Evolutionary conservation across 2,113 vertebrate species (phyloP).

Genomic region (Peromyscus californicus): DNA sequence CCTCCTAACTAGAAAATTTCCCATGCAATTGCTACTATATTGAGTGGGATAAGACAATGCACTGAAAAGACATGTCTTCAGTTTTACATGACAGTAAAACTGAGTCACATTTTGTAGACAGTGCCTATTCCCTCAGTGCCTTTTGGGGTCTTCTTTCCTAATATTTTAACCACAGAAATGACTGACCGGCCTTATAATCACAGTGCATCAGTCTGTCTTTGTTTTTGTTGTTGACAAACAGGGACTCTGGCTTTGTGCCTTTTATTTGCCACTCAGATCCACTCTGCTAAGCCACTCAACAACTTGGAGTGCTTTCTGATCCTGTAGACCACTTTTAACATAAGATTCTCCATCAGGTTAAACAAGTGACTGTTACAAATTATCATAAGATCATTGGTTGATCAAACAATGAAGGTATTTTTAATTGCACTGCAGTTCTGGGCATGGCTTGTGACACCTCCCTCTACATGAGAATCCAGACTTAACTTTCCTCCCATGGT

Average conservation of each 20-base stretch:
- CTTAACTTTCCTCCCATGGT: background rate
- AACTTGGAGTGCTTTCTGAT: background rate
- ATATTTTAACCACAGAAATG: background rate
- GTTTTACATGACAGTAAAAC: background rate
- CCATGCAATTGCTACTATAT: background rate
- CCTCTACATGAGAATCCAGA: background rate
- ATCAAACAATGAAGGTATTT: background rate
- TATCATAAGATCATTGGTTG: background rate
- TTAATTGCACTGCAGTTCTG: background rate
- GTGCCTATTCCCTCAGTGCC: background rate
- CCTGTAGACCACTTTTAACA: background rate
- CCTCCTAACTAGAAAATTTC: too few species aligned
- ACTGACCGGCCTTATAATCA: background rate
- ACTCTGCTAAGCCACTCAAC: background rate
- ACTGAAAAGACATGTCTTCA: background rate
- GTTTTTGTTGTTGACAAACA: background rate
- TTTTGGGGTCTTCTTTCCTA: background rate
- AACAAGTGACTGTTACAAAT: background rate
- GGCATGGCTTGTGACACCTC: background rate
- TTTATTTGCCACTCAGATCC: background rate
- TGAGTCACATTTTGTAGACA: background rate
- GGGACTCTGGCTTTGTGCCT: background rate
- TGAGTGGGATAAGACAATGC: background rate
- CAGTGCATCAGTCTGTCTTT: background rate
- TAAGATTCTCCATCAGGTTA: background rate